These are phyloP conservation scores for Drosophila oshimai DNA, from an alignment of 1,140 invertebrate species.

Conservation along the genomic window DNA sequence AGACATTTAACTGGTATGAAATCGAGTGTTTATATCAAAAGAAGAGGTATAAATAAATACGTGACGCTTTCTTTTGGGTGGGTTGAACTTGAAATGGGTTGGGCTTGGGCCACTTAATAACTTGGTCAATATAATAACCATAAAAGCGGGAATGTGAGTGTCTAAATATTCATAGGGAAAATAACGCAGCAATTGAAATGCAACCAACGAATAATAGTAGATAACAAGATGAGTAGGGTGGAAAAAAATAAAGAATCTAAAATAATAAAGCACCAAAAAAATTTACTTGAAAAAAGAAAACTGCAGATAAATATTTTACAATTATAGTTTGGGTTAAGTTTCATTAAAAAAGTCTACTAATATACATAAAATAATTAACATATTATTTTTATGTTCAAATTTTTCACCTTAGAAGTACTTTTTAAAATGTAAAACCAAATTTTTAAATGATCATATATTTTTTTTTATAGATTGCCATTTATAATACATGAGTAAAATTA, in stretches of 20 bases:
- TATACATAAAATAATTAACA: not conserved
- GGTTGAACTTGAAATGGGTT: conserved; percentile 17
- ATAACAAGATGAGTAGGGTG: not conserved
- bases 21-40: not conserved
- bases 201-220: not conserved
- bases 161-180: not conserved
- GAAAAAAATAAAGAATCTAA: not conserved
- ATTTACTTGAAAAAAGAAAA: no score
- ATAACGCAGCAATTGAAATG: not conserved
- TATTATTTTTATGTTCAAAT: not conserved
- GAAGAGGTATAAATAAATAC: conserved; percentile 9
- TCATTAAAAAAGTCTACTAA: no score
- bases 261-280: no score
- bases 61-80: not conserved
- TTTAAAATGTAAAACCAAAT: not conserved
- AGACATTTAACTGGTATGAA: not conserved
- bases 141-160: not conserved
- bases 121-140: not conserved
- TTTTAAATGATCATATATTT: not conserved
- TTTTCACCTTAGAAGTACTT: no score
- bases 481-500: no score
- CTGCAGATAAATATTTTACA: no score
- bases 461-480: no score
- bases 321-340: no score
- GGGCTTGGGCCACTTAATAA: not conserved